Base-by-base conservation (phyloP, 2,888 invertebrate species). In the Aricia artaxerxes region DNA sequence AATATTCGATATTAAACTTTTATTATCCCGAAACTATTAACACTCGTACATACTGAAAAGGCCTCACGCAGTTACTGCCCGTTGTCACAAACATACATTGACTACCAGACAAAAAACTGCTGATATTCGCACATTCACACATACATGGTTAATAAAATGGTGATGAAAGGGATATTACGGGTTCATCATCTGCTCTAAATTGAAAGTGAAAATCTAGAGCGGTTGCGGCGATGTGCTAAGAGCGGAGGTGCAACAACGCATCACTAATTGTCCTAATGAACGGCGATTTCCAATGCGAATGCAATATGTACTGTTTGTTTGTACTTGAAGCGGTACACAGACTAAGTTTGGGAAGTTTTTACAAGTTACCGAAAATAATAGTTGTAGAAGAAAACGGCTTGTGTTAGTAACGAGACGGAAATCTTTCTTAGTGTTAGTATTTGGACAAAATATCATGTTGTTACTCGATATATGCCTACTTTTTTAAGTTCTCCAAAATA, bases 241-340 rank as follows among this genome's bases (percentile, higher is more conserved):
- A 83, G 78, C 83, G 81, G 83, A 82, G 79, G 80, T 73, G 75
- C 80, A 81, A 76, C 84, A 86, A 89, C 90, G 92, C 90, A 86
- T 88, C 89, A 89, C 86, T 86, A 88, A 85, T 79, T 85, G 84
- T 85, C 82, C 84, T 90, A 90, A 91, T 87, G 87, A 85, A 81
- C 86, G 85, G 89, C 89, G 88, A 89, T 89, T 89, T 89, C 87
- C 84, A 89, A 88, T 89, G 87, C 86, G 83, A 80, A 86, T 87
- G 87, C 88, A 86, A 82, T 82, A 81, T 84, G 6, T 40, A 73
- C 40, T 38, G n/a, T 73, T 73, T 73, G 64, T 31, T 69, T 11
- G 64, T 69, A 11, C 2, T 61, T 24, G 24, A 9, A 24, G 6
- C 6, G 2, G 24, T 61, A 7, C 24, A 24, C 60, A 60, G 6